phyloP scores from a whole-genome alignment of 2,888 invertebrate species.

The Aspidiotus rigidus region DNA sequence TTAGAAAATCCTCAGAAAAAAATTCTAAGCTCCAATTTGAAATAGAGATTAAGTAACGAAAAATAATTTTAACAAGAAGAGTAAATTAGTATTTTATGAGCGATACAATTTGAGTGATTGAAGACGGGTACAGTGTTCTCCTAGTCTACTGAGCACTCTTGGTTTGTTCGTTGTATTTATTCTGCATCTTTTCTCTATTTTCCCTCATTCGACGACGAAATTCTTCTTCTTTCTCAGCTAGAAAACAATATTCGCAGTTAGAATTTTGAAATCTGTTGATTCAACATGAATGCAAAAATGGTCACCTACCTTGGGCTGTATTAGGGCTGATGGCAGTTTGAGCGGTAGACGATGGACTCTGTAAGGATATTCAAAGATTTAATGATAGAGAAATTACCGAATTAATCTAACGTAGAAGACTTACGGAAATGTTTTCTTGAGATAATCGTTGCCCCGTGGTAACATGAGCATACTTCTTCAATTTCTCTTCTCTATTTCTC shows the following conservation, averaged over 20 bases:
- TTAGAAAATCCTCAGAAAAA: too few species aligned
- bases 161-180: slow-evolving; percentile 7
- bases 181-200: slow-evolving; percentile 22
- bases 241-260: neutral
- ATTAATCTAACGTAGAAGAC: neutral
- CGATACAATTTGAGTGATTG: too few species aligned
- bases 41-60: too few species aligned
- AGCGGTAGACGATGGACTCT: neutral
- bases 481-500: slow-evolving; percentile 11
- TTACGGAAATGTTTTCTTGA: neutral
- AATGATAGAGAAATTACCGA: neutral
- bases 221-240: slow-evolving; percentile 8
- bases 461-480: slow-evolving; percentile 17
- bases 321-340: neutral
- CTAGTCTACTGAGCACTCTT: too few species aligned
- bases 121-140: too few species aligned
- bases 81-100: too few species aligned
- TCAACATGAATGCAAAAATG: too few species aligned
- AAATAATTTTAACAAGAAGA: too few species aligned
- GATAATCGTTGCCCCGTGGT: neutral
- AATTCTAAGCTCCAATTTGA: too few species aligned
- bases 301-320: too few species aligned
- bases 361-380: neutral
- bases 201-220: slow-evolving; percentile 3
- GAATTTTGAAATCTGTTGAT: too few species aligned